Evolutionary conservation across 2,113 vertebrate genomes (phyloP).

Genomic region (Atlantisia rogersi): DNA sequence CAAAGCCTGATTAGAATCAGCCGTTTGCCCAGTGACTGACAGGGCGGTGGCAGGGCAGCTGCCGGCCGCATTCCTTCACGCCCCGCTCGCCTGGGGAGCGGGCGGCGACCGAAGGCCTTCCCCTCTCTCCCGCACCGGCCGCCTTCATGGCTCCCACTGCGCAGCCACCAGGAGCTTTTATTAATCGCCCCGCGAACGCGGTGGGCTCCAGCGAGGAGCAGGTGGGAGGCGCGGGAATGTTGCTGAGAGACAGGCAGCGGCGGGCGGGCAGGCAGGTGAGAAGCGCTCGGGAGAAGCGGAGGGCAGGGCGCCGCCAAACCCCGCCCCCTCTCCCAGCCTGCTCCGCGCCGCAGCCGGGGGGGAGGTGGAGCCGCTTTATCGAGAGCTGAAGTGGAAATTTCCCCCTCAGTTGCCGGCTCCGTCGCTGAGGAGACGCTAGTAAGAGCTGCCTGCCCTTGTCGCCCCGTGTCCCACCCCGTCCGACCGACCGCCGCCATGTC

Average conservation of each 20-base stretch:
- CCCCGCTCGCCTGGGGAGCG: background rate
- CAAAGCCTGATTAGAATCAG: background rate
- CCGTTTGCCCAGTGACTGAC: fast-evolving
- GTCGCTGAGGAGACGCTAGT: fast-evolving
- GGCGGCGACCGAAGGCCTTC: no score
- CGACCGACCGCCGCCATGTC: slow-evolving; percentile 62
- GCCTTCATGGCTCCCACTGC: background rate
- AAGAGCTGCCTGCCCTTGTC: fast-evolving
- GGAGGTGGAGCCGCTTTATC: slow-evolving; percentile 47
- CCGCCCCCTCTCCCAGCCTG: slow-evolving; percentile 52
- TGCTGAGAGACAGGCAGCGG: fast-evolving
- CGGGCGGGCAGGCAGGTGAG: background rate
- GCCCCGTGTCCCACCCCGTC: background rate
- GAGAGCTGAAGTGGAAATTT: slow-evolving; percentile 51
- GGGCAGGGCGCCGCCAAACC: background rate
- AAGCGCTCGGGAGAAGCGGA: fast-evolving
- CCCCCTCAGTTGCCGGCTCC: slow-evolving; percentile 3
- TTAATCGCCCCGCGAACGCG: background rate
- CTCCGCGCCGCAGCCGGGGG: slow-evolving; percentile 5
- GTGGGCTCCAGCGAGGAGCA: no score
- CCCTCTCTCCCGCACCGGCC: background rate
- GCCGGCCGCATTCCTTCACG: background rate
- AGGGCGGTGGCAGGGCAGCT: background rate
- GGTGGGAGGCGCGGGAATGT: fast-evolving
- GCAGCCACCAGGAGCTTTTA: background rate